Evolutionary conservation across 2,797 vertebrate genomes (phyloP).

Genomic region (Rhynchonycteris naso): DNA sequence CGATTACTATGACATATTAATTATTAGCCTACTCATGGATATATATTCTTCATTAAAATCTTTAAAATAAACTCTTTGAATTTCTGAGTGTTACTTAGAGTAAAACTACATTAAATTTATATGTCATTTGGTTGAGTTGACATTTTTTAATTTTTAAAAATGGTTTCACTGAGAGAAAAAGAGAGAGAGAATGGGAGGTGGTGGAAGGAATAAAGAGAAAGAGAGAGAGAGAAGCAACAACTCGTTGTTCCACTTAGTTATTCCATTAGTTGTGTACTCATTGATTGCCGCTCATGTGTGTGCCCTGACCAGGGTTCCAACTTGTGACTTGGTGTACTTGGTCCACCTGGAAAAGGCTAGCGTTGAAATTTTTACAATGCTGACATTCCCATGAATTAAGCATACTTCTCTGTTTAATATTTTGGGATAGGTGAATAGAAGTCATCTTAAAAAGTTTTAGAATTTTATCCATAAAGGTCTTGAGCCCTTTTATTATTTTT

Average conservation of each 20-base stretch:
- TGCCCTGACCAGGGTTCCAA: too few species aligned
- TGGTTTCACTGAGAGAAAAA: too few species aligned
- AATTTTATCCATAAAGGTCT: not conserved
- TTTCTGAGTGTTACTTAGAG: not conserved
- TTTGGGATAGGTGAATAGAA: not conserved
- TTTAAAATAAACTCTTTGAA: conserved; percentile 10
- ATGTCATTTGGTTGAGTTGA: not conserved
- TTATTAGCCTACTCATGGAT: not conserved
- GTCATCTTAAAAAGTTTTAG: not conserved
- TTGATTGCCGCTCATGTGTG: too few species aligned
- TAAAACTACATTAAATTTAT: not conserved
- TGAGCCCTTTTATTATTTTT: not conserved
- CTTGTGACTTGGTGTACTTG: too few species aligned
- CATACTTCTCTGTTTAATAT: not conserved
- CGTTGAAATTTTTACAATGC: not conserved
- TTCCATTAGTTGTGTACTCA: too few species aligned
- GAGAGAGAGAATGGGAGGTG: too few species aligned
- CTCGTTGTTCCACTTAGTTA: too few species aligned
- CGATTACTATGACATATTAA: conserved; percentile 8
- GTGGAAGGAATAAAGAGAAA: too few species aligned
- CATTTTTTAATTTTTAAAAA: not conserved
- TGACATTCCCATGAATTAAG: not conserved
- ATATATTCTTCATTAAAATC: conserved; percentile 15
- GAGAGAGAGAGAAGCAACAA: too few species aligned
- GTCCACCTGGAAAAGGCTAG: too few species aligned